Base-by-base conservation (phyloP, 2,888 invertebrate genomes). In the Lepidochitona cinerea region DNA sequence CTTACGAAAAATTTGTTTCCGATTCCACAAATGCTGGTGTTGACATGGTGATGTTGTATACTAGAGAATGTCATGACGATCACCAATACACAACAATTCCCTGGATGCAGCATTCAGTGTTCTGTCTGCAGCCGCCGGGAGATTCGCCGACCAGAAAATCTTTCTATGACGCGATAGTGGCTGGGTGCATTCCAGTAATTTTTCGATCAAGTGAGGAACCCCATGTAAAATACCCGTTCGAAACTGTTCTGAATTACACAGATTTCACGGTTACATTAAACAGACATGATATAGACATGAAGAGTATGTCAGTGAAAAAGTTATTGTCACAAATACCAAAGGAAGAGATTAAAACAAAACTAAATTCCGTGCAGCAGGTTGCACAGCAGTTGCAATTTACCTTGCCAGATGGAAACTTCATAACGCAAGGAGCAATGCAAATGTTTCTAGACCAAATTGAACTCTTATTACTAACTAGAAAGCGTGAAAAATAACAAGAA, bases 71-170 rank as follows among this genome's bases (percentile, higher is more conserved):
- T 52, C n/a, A 37, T 5, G 72, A 66, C 0, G 7, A 74, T 29
- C 79, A 79, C 65, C 52, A 74, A n/a, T 67, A 69, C 33, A 74
- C 75, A 6, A 85, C 86, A 1, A 78, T 84, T 37, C 74, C 78
- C 0, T 87, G 86, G 86, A 87, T 87, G 87, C 65, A 70, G 35
- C 78, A 76, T 65, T 81, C 85, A 1, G 75, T 82, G 23, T 87
- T 85, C 72, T 87, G 87, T 75, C 72, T 87, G 26, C 85, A 87
- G 35, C 86, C 87, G 1, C 84, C 85, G 0, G 87, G 87, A 0
- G 86, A 86, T 72, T 87, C 86, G 1, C 87, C 87, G 2, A 86
- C 87, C 1, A 72, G 87, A 37, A 87, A 87, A 75, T 86, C 85
- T 7, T 84, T 86, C 70, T 87, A 85, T 36, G 87, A 87, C 67